Percentiles rank a stretch among this genome's conserved stretches.
These are phyloP conservation scores for Colaptes auratus DNA, from an alignment of 2,113 vertebrate genomes.

Conservation along the genomic window DNA sequence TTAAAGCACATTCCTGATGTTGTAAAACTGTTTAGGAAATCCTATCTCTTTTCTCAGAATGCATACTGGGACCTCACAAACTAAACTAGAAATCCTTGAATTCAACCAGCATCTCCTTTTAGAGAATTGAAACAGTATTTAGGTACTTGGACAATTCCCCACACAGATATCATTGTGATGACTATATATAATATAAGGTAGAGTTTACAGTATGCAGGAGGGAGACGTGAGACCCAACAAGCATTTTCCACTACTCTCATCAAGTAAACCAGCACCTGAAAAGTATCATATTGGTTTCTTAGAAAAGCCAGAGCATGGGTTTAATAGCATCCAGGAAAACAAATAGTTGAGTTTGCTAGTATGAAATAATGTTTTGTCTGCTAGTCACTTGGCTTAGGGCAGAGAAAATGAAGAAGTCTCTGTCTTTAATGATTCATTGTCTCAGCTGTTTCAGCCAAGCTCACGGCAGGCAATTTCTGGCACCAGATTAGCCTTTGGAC, in stretches of 20 bases:
- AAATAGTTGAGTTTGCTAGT: neutral
- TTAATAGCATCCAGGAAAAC: neutral
- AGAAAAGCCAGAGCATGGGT: neutral
- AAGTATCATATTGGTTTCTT: neutral
- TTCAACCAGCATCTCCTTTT: neutral
- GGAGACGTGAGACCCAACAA: neutral
- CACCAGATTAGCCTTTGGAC: neutral
- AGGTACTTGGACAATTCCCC: neutral
- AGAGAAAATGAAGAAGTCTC: neutral
- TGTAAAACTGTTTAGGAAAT: neutral
- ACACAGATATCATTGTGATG: neutral
- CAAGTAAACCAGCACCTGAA: neutral
- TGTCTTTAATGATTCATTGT: neutral
- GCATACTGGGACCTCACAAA: rapidly evolving
- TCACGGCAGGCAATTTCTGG: neutral
- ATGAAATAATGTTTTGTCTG: neutral
- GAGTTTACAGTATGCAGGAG: neutral
- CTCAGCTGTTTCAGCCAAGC: neutral
- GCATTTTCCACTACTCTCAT: neutral
- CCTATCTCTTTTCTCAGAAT: neutral
- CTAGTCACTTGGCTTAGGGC: neutral
- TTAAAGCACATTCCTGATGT: neutral
- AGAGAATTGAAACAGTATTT: neutral
- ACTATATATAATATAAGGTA: neutral
- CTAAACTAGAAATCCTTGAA: neutral